phyloP scores from a whole-genome alignment of 2,888 invertebrate species.

The Cactoblastis cactorum region DNA sequence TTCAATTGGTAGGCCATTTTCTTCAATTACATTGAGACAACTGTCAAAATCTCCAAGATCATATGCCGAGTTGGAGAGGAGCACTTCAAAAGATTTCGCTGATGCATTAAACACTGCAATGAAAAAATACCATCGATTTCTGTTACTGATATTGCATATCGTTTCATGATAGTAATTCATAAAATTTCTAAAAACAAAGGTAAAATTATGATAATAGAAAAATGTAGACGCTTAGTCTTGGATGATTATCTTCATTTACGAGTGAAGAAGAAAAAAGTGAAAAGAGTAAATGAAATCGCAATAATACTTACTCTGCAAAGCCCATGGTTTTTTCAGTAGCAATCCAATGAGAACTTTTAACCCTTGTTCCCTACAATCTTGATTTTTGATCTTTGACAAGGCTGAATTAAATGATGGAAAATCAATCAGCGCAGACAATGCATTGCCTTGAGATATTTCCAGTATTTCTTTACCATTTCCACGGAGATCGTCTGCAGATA shows the following conservation, averaged over 20 bases:
- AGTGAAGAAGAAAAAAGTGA: no score
- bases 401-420: background rate
- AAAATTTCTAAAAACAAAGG: no score
- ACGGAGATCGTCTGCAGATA: background rate
- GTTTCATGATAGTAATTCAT: no score
- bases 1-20: conserved; percentile 52
- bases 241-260: no score
- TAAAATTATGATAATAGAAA: no score
- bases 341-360: background rate
- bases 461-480: background rate
- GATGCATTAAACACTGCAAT: conserved; percentile 57
- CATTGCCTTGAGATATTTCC: background rate
- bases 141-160: no score
- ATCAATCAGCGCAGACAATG: background rate
- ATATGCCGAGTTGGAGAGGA: conserved; percentile 83
- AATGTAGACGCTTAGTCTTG: no score
- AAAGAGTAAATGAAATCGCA: no score
- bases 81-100: conserved; percentile 83
- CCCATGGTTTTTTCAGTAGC: background rate
- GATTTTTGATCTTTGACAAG: background rate
- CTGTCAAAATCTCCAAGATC: conserved; percentile 88
- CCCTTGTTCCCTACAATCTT: background rate
- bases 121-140: no score
- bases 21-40: conserved; percentile 75
- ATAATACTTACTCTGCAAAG: background rate